Evolutionary conservation across 2,113 vertebrate species (phyloP).

Genomic region (Callaeas wilsoni): DNA sequence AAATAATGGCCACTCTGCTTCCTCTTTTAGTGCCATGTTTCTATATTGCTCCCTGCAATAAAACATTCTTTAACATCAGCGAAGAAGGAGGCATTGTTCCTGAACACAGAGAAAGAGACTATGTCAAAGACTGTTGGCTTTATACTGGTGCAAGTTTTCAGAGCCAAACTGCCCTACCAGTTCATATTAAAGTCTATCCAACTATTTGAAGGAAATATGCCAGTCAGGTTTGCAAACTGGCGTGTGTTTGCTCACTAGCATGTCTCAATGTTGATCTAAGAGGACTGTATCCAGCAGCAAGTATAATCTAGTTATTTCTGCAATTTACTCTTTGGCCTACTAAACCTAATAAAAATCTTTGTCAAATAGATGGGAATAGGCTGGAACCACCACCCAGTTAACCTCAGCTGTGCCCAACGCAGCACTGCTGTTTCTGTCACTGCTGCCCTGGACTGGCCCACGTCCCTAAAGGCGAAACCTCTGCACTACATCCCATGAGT

Average conservation of each 20-base stretch:
- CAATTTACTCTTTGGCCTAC: conserved; percentile 15
- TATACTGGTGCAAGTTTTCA: background rate
- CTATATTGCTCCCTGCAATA: background rate
- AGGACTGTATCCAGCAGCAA: background rate
- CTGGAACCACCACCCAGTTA: background rate
- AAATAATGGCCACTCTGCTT: background rate
- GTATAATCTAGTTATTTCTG: background rate
- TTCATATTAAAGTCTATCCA: background rate
- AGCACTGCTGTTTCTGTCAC: background rate
- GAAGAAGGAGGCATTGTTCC: background rate
- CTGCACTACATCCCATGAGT: background rate
- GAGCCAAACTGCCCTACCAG: background rate
- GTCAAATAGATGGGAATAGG: background rate
- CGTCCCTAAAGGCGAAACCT: background rate
- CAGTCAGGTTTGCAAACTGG: background rate
- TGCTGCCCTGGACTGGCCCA: background rate
- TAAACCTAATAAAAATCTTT: background rate
- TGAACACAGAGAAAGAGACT: background rate
- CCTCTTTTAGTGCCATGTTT: background rate
- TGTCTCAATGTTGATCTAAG: background rate
- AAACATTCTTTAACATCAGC: background rate
- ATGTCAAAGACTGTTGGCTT: background rate
- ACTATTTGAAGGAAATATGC: background rate
- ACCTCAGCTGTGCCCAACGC: background rate
- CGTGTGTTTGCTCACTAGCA: background rate